Conservation (phyloP, 2,888 invertebrate species). For the Parthenolecanium corni region DNA sequence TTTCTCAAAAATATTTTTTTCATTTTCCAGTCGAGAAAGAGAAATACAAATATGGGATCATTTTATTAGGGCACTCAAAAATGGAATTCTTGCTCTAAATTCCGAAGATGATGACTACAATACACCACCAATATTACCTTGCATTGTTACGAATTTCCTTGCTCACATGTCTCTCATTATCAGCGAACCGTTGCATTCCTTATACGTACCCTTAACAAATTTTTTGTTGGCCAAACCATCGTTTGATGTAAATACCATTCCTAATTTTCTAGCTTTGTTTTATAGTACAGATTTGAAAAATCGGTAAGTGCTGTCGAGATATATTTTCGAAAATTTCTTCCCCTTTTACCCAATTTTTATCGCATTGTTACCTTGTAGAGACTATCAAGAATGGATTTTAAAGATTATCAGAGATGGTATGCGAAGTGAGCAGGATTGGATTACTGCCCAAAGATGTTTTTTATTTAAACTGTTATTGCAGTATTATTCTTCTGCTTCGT, state of each 20-base stretch:
- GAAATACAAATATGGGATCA: conserved; percentile 55
- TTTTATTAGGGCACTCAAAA: conserved; percentile 54
- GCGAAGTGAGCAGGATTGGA: conserved; percentile 60
- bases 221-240: conserved; percentile 66
- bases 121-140: conserved; percentile 45
- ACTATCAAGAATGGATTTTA: conserved; percentile 52
- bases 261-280: conserved; percentile 75
- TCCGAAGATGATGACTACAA: conserved; percentile 34
- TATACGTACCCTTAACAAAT: conserved; percentile 66
- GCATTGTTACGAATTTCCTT: conserved; percentile 55
- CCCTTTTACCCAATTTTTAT: background rate
- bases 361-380: background rate
- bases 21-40: conserved; percentile 43
- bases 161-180: conserved; percentile 58
- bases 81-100: conserved; percentile 42
- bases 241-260: conserved; percentile 65
- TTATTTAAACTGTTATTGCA: conserved; percentile 64
- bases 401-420: conserved; percentile 64
- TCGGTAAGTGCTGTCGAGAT: background rate
- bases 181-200: conserved; percentile 58
- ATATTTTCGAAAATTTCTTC: background rate
- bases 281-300: conserved; percentile 12
- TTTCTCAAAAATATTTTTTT: no score
- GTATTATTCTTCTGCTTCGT: conserved; percentile 49
- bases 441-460: conserved; percentile 53